Evolutionary conservation across 2,797 vertebrate genomes (phyloP).

Genomic region (Eulemur coronatus): DNA sequence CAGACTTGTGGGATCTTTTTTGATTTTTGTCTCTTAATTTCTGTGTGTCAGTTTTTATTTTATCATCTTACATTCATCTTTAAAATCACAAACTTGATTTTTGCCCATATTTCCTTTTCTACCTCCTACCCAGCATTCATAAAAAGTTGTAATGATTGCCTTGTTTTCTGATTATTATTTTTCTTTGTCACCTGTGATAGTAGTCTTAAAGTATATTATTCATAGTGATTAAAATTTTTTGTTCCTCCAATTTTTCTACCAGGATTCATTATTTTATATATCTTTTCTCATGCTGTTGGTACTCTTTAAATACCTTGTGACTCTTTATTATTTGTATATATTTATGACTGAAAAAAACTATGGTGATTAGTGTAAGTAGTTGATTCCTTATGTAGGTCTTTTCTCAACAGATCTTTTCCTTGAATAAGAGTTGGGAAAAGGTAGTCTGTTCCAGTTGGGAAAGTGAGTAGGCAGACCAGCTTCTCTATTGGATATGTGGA

Average conservation of each 20-base stretch:
- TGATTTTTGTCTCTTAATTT: not conserved
- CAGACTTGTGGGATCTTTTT: not conserved
- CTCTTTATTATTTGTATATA: not conserved
- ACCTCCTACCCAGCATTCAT: not conserved
- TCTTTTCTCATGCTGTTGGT: not conserved
- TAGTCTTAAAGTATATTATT: not conserved
- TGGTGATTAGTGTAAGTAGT: not conserved
- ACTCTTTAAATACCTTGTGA: not conserved
- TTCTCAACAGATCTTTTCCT: not conserved
- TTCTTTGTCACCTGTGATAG: not conserved
- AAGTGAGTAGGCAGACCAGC: not conserved
- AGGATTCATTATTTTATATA: not conserved
- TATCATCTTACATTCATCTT: not conserved
- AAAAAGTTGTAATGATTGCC: not conserved
- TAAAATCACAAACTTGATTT: not conserved
- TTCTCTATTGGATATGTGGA: not conserved
- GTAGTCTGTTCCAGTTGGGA: not conserved
- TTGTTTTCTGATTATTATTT: not conserved
- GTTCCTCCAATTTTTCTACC: not conserved
- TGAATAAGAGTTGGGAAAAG: not conserved
- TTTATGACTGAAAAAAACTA: not conserved
- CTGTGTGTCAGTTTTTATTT: not conserved
- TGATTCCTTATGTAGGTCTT: not conserved
- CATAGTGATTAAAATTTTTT: not conserved
- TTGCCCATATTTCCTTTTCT: not conserved